phyloP scores from a whole-genome alignment of 1,140 invertebrate species.

The Drosophila melanogaster region Release_6_plus_ISO1_MT NT_033777.3:16889001-16889500 shows the following conservation, averaged over 20 bases:
- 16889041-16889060: slow-evolving; percentile 6
- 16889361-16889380: slow-evolving; percentile 39
- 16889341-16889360: slow-evolving; percentile 50
- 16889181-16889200: too few relatives aligned
- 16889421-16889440: background rate
- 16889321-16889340: slow-evolving; percentile 11
- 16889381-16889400: slow-evolving; percentile 42
- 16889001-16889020: slow-evolving; percentile 75
- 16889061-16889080: slow-evolving; percentile 39
- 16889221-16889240: too few relatives aligned
- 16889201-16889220: too few relatives aligned
- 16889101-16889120: too few relatives aligned
- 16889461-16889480: slow-evolving; percentile 81
- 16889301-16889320: too few relatives aligned
- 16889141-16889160: too few relatives aligned
- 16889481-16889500: slow-evolving; percentile 73
- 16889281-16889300: background rate
- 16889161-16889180: too few relatives aligned
- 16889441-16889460: slow-evolving; percentile 68
- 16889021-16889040: slow-evolving; percentile 62
- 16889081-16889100: background rate
- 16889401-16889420: background rate
- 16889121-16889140: too few relatives aligned
- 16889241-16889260: too few relatives aligned
- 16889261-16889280: too few relatives aligned